Evolutionary conservation across 2,113 vertebrate species (phyloP).

Genomic region (Fukomys damarensis): DNA sequence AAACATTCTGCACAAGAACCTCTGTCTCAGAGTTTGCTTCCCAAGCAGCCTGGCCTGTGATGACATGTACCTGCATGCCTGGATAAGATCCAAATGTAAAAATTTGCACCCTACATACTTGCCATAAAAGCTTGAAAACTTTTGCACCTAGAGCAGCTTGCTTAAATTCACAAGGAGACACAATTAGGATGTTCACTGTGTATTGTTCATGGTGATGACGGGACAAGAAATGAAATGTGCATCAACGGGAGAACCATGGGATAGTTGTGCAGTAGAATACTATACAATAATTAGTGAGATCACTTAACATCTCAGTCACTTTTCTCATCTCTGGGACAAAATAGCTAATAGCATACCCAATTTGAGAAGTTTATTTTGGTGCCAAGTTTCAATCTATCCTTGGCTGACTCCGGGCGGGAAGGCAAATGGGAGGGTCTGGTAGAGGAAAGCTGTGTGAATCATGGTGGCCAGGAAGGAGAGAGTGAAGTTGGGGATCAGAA

Average conservation of each 20-base stretch:
- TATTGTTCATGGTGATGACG: background rate
- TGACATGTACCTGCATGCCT: background rate
- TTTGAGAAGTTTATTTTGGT: background rate
- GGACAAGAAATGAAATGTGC: background rate
- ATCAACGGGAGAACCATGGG: background rate
- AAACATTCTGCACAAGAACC: background rate
- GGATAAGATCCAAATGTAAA: background rate
- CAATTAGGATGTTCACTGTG: background rate
- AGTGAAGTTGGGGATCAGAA: background rate
- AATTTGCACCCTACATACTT: background rate
- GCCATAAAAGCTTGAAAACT: slow-evolving; percentile 50
- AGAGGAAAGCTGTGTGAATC: background rate
- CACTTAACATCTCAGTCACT: background rate
- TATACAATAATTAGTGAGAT: slow-evolving; percentile 2
- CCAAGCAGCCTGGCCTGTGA: background rate
- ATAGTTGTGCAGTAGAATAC: background rate
- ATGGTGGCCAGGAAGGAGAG: background rate
- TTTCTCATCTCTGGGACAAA: background rate
- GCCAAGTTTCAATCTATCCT: background rate
- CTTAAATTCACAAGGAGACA: background rate
- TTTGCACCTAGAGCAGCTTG: background rate
- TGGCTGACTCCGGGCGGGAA: background rate
- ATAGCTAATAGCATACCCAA: background rate
- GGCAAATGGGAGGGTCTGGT: background rate
- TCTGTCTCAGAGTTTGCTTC: background rate